phyloP scores from a whole-genome alignment of 2,113 vertebrate species.

The Zosterops hypoxanthus region DNA sequence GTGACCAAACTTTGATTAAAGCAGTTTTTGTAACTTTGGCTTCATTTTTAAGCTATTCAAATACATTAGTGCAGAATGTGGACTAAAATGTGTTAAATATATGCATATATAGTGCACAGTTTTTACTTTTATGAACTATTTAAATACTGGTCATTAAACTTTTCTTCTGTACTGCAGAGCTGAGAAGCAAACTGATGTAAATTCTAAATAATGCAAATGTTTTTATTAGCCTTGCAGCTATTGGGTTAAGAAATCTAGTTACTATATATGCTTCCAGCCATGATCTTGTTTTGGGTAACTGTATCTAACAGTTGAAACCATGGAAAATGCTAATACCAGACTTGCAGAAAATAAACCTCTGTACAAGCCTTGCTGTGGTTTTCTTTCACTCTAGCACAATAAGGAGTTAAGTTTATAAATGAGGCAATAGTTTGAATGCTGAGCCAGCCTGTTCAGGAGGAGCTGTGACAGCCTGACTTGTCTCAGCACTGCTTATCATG shows the following conservation, averaged over 20 bases:
- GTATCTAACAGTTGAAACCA: not conserved
- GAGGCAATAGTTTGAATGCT: not conserved
- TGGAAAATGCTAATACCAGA: not conserved
- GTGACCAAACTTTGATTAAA: not conserved
- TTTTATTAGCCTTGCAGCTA: not conserved
- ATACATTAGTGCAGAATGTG: not conserved
- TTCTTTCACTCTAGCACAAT: not conserved
- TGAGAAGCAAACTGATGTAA: not conserved
- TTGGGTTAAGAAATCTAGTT: not conserved
- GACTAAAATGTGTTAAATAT: not conserved
- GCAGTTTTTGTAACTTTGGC: not conserved
- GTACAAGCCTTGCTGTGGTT: not conserved
- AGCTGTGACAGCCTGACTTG: not conserved
- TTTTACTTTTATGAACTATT: not conserved
- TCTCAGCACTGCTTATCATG: not conserved
- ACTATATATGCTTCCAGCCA: not conserved
- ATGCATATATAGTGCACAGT: not conserved
- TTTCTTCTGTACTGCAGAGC: not conserved
- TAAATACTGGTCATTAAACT: not conserved
- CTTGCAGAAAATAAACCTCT: constrained; percentile 54
- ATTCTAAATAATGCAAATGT: not conserved
- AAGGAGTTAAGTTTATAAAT: not conserved
- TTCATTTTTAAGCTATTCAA: not conserved
- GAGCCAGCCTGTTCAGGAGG: not conserved
- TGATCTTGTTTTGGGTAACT: not conserved